Percentiles rank a stretch among this genome's conserved stretches.
phyloP scores from a whole-genome alignment of 1,140 invertebrate genomes.

The Drosophila sechellia region DNA sequence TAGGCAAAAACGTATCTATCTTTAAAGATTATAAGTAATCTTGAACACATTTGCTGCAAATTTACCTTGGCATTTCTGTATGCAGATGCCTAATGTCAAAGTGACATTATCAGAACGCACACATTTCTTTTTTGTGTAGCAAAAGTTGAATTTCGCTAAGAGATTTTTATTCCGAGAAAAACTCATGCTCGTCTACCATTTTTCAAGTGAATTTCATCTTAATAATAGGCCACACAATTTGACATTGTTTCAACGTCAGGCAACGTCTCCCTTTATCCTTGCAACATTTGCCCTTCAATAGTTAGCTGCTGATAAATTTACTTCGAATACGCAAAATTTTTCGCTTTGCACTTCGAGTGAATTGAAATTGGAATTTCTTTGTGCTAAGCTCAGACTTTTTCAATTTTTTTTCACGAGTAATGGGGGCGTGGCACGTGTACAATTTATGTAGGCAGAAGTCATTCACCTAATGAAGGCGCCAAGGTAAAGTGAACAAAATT shows the following conservation, averaged over 20 bases:
- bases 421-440: conserved; percentile 52
- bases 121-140: too few species aligned
- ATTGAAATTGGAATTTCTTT: conserved; percentile 49
- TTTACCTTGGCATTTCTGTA: too few species aligned
- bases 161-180: conserved; percentile 3
- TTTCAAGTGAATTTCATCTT: background rate
- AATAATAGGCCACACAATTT: background rate
- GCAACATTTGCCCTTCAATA: background rate
- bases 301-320: conserved; percentile 27
- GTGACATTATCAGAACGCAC: too few species aligned
- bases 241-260: background rate
- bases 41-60: too few species aligned
- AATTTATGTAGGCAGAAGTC: conserved; percentile 60
- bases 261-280: background rate
- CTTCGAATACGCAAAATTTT: conserved; percentile 34
- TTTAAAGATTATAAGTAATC: too few species aligned
- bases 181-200: background rate
- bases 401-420: conserved; percentile 8
- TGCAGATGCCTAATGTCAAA: too few species aligned
- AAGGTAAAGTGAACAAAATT: conserved; percentile 59
- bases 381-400: conserved; percentile 9
- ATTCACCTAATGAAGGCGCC: conserved; percentile 77
- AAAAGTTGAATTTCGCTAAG: too few species aligned
- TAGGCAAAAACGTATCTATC: too few species aligned
- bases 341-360: conserved; percentile 27